Percentiles rank a stretch among this genome's conserved stretches.
phyloP scores from a whole-genome alignment of 2,888 invertebrate genomes.

The Acutogordius australiensis region DNA sequence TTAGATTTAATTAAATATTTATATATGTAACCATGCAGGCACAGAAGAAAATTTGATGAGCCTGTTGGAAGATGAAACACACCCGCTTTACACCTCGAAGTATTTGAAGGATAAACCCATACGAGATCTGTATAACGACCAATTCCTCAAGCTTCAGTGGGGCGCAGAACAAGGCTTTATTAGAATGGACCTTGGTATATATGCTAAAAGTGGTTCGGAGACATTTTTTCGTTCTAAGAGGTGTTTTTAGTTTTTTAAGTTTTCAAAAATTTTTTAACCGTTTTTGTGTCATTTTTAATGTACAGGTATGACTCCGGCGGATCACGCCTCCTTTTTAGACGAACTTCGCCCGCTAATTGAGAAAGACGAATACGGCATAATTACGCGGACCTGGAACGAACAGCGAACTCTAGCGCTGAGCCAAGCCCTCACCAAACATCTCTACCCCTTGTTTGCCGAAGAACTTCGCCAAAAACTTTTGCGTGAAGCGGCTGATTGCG shows the following conservation, averaged over 20 bases:
- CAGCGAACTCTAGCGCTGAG: constrained; percentile 57
- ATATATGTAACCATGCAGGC: no score
- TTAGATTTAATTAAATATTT: no score
- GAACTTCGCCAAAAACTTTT: constrained; percentile 50
- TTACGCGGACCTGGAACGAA: constrained; percentile 78
- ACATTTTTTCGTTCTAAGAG: neutral
- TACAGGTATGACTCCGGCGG: neutral
- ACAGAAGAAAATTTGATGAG: no score
- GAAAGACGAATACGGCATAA: constrained; percentile 63
- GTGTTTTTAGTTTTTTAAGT: neutral
- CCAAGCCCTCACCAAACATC: constrained; percentile 50
- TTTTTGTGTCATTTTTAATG: neutral
- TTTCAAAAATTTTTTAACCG: neutral
- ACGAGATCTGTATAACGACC: constrained; percentile 52
- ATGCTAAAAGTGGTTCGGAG: neutral
- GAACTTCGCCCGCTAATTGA: constrained; percentile 13
- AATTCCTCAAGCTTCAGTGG: constrained; percentile 43
- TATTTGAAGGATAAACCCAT: constrained; percentile 74
- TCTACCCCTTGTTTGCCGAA: constrained; percentile 57
- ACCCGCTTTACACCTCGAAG: constrained; percentile 31
- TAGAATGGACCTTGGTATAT: neutral
- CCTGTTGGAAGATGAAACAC: constrained; percentile 78
- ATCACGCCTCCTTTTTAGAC: neutral
- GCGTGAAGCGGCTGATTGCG: constrained; percentile 42
- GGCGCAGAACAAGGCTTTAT: neutral